phyloP scores from a whole-genome alignment of 2,113 vertebrate species.

The Baryphthengus martii region DNA sequence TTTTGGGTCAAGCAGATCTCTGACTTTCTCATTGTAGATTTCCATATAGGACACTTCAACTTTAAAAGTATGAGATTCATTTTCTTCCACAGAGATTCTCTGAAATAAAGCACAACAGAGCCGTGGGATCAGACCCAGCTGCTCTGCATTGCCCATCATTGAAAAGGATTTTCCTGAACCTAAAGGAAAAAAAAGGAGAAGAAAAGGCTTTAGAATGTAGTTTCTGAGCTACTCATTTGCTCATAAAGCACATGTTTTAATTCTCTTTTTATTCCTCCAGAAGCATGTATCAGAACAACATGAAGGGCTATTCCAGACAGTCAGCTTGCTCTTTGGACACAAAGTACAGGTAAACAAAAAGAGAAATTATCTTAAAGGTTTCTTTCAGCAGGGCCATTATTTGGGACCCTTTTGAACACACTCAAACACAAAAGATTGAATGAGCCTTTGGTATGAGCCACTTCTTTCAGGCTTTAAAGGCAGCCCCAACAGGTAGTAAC shows the following conservation, averaged over 20 bases:
- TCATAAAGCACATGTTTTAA: background rate
- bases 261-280: background rate
- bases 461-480: background rate
- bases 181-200: constrained; percentile 63
- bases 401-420: background rate
- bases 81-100: constrained; percentile 86
- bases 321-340: background rate
- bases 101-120: constrained; percentile 96
- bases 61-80: constrained; percentile 90
- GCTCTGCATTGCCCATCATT: constrained; percentile 97
- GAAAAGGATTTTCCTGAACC: constrained; percentile 99
- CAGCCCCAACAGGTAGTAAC: background rate
- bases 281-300: background rate
- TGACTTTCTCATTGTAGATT: constrained; percentile 99
- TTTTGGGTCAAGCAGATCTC: constrained; percentile 97
- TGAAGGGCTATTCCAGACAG: background rate
- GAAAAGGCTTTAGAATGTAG: background rate
- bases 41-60: constrained; percentile 99
- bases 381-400: background rate
- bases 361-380: background rate
- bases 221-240: background rate
- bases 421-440: background rate
- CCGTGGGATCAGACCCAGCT: constrained; percentile 94
- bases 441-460: background rate
- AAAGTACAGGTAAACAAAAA: background rate